Evolutionary conservation across 2,888 invertebrate species (phyloP).

Genomic region (Lycaena phlaeas): DNA sequence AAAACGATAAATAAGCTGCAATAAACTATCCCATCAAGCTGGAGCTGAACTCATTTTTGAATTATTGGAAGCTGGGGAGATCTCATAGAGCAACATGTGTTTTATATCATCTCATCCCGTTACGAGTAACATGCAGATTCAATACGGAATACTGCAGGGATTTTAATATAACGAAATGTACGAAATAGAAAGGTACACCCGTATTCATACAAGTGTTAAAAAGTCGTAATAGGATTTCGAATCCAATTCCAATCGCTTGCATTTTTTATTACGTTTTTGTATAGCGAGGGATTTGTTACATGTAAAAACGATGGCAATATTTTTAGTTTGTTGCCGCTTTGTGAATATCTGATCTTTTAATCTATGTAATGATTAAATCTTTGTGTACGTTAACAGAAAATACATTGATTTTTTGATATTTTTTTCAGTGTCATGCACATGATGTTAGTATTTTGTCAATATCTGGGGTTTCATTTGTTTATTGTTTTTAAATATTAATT

Average conservation of each 20-base stretch:
- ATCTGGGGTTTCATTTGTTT: too few species aligned
- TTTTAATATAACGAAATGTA: conserved; percentile 58
- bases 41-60: conserved; percentile 53
- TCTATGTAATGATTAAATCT: conserved; percentile 8
- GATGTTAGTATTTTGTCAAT: too few species aligned
- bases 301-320: conserved; percentile 15
- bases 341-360: conserved; percentile 11
- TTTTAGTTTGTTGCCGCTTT: conserved; percentile 7
- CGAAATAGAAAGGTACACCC: conserved; percentile 40
- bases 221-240: conserved; percentile 61
- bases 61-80: conserved; percentile 44
- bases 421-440: too few species aligned
- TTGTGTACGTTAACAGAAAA: neutral
- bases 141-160: conserved; percentile 48
- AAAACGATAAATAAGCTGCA: conserved; percentile 39
- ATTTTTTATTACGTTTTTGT: conserved; percentile 22
- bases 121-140: conserved; percentile 51
- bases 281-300: conserved; percentile 16
- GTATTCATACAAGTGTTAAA: conserved; percentile 59
- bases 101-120: conserved; percentile 52
- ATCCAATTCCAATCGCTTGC: conserved; percentile 48
- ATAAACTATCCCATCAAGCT: conserved; percentile 44
- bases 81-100: conserved; percentile 59
- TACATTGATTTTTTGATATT: conserved; percentile 2
- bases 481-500: too few species aligned